phyloP scores from a whole-genome alignment of 2,113 vertebrate species.

The Myotis yumanensis region DNA sequence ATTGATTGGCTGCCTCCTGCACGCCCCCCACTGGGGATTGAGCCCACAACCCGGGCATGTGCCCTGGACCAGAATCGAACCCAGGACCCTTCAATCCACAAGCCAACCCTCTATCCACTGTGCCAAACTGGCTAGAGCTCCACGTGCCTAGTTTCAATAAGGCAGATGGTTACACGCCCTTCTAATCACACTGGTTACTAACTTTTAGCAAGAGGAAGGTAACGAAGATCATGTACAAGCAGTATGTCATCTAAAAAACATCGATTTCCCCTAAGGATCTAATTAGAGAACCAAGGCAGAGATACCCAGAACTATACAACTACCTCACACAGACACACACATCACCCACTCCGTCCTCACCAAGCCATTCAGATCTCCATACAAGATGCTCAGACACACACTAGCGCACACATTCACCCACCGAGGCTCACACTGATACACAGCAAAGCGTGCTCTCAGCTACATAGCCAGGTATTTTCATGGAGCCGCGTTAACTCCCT shows the following conservation, averaged over 20 bases:
- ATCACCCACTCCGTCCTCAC: not conserved
- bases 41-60: no score
- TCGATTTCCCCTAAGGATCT: not conserved
- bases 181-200: not conserved
- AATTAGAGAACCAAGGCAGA: conserved; percentile 8
- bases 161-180: not conserved
- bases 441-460: not conserved
- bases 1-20: no score
- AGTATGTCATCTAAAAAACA: not conserved
- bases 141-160: conserved; percentile 3
- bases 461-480: not conserved
- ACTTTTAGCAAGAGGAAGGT: conserved; percentile 23
- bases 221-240: conserved; percentile 20
- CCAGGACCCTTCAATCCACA: no score
- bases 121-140: no score
- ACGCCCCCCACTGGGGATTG: no score
- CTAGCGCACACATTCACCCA: not conserved
- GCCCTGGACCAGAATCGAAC: no score
- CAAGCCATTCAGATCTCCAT: not conserved
- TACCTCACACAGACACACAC: not conserved
- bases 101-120: no score
- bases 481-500: not conserved
- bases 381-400: not conserved
- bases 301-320: not conserved
- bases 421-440: not conserved